phyloP scores from a whole-genome alignment of 2,888 invertebrate genomes.

The Orchestes rusci region DNA sequence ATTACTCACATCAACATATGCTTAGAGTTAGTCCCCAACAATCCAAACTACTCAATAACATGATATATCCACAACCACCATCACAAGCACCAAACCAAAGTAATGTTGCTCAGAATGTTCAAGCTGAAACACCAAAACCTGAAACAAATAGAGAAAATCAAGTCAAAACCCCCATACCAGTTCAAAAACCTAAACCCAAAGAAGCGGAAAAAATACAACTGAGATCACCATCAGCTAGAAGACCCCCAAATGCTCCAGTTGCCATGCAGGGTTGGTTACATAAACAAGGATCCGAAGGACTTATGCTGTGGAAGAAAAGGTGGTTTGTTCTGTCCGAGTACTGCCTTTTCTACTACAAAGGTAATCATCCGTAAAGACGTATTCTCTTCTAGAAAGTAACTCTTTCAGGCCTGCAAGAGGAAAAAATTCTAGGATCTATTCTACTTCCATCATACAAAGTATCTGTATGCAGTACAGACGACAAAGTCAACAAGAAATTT shows the following conservation, averaged over 20 bases:
- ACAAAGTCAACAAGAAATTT: conserved; percentile 79
- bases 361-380: conserved; percentile 43
- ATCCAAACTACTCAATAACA: conserved; percentile 2
- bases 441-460: conserved; percentile 86
- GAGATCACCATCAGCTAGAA: conserved; percentile 75
- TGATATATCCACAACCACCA: neutral
- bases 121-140: conserved; percentile 28
- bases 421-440: conserved; percentile 81
- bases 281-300: conserved; percentile 87
- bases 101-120: neutral
- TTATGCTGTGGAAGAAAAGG: conserved; percentile 90
- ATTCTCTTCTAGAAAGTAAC: neutral
- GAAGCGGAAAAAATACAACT: conserved; percentile 46
- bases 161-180: conserved; percentile 28
- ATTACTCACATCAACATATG: conserved; percentile 16
- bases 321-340: conserved; percentile 94
- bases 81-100: conserved; percentile 6
- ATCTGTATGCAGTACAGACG: conserved; percentile 71
- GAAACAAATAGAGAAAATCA: conserved; percentile 23
- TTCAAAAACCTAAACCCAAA: conserved; percentile 30
- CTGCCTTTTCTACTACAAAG: conserved; percentile 91
- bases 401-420: conserved; percentile 70
- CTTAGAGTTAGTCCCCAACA: conserved; percentile 8
- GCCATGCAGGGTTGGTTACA: conserved; percentile 84
- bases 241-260: conserved; percentile 77